Percentiles rank a stretch among this genome's conserved stretches.
These are phyloP conservation scores for Cantharis nigra DNA, from an alignment of 2,888 invertebrate species.

Conservation along the genomic window DNA sequence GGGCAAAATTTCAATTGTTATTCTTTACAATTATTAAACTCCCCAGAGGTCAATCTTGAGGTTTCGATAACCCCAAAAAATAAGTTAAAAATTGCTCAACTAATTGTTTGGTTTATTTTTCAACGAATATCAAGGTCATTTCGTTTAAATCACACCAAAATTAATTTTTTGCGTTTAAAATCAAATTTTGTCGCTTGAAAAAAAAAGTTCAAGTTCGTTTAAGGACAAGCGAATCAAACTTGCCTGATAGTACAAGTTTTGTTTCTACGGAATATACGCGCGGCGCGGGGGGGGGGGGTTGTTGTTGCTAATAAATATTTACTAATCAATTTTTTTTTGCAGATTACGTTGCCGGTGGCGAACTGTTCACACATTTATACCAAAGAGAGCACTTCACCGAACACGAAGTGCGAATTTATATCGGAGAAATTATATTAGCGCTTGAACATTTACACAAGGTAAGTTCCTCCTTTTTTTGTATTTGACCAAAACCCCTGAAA, in stretches of 20 bases:
- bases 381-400: conserved; percentile 92
- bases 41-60: background rate
- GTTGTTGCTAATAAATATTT: background rate
- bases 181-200: background rate
- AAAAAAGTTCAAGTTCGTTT: background rate
- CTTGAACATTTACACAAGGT: conserved; percentile 94
- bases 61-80: background rate
- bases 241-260: background rate
- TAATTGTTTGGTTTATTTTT: background rate
- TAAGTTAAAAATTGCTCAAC: background rate
- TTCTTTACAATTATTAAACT: background rate
- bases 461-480: conserved; percentile 40
- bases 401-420: conserved; percentile 88
- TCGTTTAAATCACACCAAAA: background rate
- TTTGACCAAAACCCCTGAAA: background rate
- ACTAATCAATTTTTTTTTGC: conserved; percentile 49
- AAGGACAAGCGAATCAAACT: background rate
- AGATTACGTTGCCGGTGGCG: conserved; percentile 98
- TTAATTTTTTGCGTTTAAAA: background rate
- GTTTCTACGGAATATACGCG: background rate
- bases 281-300: background rate
- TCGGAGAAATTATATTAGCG: conserved; percentile 94
- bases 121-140: background rate
- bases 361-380: conserved; percentile 95
- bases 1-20: background rate